These are phyloP conservation scores for silkworm (Bombyx mori) DNA, from an alignment of 1,140 invertebrate species.

Conservation along the genomic window ASM3026992v2 NC_085117.1:11394501-11395000, in stretches of 20 bases:
- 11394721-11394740: slow-evolving; percentile 48
- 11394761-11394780: slow-evolving; percentile 43
- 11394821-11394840: slow-evolving; percentile 65
- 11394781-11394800: slow-evolving; percentile 36
- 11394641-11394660: too few relatives aligned
- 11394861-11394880: slow-evolving; percentile 51
- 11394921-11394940: slow-evolving; percentile 15
- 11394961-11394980: too few relatives aligned
- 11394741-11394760: slow-evolving; percentile 57
- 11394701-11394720: slow-evolving; percentile 43
- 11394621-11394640: too few relatives aligned
- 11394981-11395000: background rate
- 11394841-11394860: slow-evolving; percentile 66
- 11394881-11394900: slow-evolving; percentile 34
- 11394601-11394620: too few relatives aligned
- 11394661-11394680: slow-evolving; percentile 23
- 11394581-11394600: too few relatives aligned
- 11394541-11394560: too few relatives aligned
- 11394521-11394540: too few relatives aligned
- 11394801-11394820: slow-evolving; percentile 67
- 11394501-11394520: too few relatives aligned
- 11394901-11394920: slow-evolving; percentile 13
- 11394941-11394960: slow-evolving; percentile 4
- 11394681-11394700: slow-evolving; percentile 21
- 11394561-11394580: too few relatives aligned